Percentiles rank a stretch among this genome's conserved stretches.
Conservation (phyloP, 2,113 vertebrate genomes). For the Thunnus maccoyii region DNA sequence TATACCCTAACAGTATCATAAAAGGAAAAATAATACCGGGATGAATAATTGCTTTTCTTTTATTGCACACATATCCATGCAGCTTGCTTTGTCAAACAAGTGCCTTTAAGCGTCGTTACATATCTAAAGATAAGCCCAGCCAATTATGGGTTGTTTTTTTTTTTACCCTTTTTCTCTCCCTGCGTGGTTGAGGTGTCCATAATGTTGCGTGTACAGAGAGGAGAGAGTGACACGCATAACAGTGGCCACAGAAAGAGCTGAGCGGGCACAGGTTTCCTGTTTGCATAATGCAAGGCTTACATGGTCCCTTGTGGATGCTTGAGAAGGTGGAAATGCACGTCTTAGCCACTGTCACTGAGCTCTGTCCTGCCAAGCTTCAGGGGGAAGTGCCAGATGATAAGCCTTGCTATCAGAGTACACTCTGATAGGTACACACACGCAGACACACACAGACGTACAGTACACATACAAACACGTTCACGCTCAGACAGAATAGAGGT, state of each 20-base stretch:
- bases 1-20: conserved; percentile 37
- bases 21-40: conserved; percentile 35
- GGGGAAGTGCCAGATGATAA: conserved; percentile 33
- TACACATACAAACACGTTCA: not conserved
- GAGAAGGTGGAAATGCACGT: conserved; percentile 56
- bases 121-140: conserved; percentile 64
- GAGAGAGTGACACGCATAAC: conserved; percentile 69
- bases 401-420: conserved; percentile 8
- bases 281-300: conserved; percentile 88
- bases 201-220: conserved; percentile 53
- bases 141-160: conserved; percentile 36
- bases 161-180: conserved; percentile 4
- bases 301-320: conserved; percentile 48
- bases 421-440: not conserved
- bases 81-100: conserved; percentile 46
- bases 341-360: conserved; percentile 16
- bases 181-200: conserved; percentile 32
- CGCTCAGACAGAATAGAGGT: not conserved
- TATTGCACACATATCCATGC: conserved; percentile 49
- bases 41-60: conserved; percentile 66
- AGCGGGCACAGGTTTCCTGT: conserved; percentile 83
- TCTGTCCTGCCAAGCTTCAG: not conserved
- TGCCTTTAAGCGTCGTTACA: conserved; percentile 59
- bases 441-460: not conserved
- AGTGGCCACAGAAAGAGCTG: conserved; percentile 85